Percentiles rank a stretch among this genome's conserved stretches.
These are phyloP conservation scores for Plebejus argus DNA, from an alignment of 2,888 invertebrate species.

Conservation along the genomic window DNA sequence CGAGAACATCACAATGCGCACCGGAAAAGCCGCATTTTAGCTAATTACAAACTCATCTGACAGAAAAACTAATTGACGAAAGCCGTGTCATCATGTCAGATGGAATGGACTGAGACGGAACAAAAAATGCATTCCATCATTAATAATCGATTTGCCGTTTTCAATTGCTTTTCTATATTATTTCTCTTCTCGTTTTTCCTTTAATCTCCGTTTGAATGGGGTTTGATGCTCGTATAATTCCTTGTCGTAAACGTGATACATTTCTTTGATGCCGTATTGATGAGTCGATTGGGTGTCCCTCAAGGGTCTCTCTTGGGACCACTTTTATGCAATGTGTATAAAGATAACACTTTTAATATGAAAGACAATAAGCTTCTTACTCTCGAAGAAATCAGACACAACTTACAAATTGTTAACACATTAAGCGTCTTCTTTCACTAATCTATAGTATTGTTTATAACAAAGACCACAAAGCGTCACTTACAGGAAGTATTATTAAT, in stretches of 20 bases:
- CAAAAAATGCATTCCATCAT: conserved; percentile 49
- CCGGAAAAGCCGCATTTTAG: conserved; percentile 67
- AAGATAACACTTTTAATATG: no score
- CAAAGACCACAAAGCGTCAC: conserved; percentile 15
- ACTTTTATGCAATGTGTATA: neutral
- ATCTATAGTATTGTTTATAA: conserved; percentile 25
- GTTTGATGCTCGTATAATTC: neutral
- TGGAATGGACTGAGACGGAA: conserved; percentile 51
- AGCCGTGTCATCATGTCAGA: conserved; percentile 62
- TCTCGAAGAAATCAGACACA: neutral
- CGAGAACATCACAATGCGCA: conserved; percentile 46
- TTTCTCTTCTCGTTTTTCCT: conserved; percentile 13
- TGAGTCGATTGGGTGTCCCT: neutral
- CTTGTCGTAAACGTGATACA: neutral
- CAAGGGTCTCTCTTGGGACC: neutral
- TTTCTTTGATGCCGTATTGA: neutral
- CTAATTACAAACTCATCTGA: conserved; percentile 58
- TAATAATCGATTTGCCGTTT: conserved; percentile 47
- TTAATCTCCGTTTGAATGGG: conserved; percentile 3
- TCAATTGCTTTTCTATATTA: conserved; percentile 39
- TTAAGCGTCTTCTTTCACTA: conserved; percentile 24
- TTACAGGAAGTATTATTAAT: conserved; percentile 52
- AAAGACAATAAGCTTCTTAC: neutral
- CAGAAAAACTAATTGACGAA: conserved; percentile 59
- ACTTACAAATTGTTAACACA: neutral